These are phyloP conservation scores for Notodromas monacha DNA, from an alignment of 2,888 invertebrate species.

Conservation along the genomic window DNA sequence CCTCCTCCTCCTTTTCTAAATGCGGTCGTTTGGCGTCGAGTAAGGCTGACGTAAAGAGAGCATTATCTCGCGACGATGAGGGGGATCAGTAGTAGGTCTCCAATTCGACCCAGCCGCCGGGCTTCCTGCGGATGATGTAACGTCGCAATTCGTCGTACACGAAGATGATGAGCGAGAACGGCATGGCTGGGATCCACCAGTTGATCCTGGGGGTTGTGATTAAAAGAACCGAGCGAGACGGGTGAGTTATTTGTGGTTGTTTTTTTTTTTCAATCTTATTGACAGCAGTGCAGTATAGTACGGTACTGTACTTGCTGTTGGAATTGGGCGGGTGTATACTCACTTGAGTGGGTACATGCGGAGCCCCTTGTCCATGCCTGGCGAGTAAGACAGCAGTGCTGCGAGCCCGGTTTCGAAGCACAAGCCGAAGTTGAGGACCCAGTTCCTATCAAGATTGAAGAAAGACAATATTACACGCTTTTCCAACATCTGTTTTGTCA, in stretches of 20 bases:
- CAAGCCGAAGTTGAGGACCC: conserved; percentile 27
- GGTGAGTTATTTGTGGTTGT: no score
- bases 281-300: no score
- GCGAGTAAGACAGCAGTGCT: conserved; percentile 19
- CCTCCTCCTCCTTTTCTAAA: no score
- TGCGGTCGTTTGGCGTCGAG: no score
- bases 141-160: conserved; percentile 36
- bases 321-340: no score
- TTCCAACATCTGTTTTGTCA: conserved; percentile 11
- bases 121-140: conserved; percentile 45
- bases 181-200: conserved; percentile 35
- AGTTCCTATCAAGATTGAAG: conserved; percentile 17
- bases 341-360: conserved; percentile 11
- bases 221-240: no score
- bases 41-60: no score
- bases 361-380: conserved; percentile 18
- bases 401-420: conserved; percentile 21
- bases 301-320: no score
- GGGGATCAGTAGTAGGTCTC: conserved; percentile 99
- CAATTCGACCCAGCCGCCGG: conserved; percentile 93
- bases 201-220: conserved; percentile 19
- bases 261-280: no score
- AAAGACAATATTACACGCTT: conserved; percentile 6
- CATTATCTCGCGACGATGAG: no score
- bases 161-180: conserved; percentile 38